Evolutionary conservation across 2,113 vertebrate species (phyloP).

Genomic region (Athene noctua): DNA sequence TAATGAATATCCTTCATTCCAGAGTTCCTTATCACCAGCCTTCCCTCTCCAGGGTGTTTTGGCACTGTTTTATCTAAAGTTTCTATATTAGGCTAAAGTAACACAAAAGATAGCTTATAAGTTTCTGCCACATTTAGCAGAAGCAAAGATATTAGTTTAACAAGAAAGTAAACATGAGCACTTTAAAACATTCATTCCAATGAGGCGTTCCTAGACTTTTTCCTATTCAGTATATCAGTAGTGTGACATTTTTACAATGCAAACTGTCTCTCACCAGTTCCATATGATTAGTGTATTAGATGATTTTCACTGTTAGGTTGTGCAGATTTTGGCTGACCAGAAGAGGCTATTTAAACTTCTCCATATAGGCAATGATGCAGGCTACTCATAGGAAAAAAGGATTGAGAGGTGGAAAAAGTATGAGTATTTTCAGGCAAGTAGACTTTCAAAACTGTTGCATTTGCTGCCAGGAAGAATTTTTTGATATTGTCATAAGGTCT

Average conservation of each 20-base stretch:
- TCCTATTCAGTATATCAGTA: not conserved
- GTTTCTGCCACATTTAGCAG: constrained; percentile 52
- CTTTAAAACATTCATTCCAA: not conserved
- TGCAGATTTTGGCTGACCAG: not conserved
- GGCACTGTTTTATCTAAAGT: not conserved
- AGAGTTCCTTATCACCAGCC: not conserved
- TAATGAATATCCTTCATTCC: not conserved
- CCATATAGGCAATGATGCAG: not conserved
- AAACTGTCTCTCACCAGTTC: not conserved
- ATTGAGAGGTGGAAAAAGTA: not conserved
- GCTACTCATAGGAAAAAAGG: not conserved
- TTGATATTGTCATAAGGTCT: not conserved
- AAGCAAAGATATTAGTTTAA: constrained; percentile 40
- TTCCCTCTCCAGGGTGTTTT: not conserved
- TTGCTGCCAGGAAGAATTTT: not conserved
- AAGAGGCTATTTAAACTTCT: not conserved
- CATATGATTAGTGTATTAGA: constrained; percentile 5
- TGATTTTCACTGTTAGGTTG: not conserved
- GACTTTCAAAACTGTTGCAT: not conserved
- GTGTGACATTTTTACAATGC: not conserved
- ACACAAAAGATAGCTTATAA: not conserved
- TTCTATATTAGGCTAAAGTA: not conserved
- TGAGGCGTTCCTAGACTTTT: constrained; percentile 32
- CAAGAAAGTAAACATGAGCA: constrained; percentile 15
- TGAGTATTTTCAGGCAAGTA: not conserved